These are phyloP conservation scores for Meliscaeva auricollis DNA, from an alignment of 2,888 invertebrate genomes.

Conservation along the genomic window DNA sequence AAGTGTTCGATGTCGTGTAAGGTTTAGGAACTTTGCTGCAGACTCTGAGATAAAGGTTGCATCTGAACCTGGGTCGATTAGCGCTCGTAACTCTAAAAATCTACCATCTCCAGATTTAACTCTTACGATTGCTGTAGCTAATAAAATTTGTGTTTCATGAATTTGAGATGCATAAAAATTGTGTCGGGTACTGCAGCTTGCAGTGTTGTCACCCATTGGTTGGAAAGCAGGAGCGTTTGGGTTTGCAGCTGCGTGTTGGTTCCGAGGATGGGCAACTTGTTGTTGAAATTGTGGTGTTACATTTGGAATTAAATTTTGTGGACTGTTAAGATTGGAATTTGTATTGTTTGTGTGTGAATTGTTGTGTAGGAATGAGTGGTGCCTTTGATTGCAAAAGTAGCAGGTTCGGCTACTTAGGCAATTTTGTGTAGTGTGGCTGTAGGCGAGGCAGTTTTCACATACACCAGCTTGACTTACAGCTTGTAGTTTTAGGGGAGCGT, in stretches of 20 bases:
- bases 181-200: too few species aligned
- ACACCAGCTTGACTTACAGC: background rate
- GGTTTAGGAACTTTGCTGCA: too few species aligned
- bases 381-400: background rate
- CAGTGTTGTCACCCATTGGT: background rate
- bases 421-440: background rate
- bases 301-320: constrained; percentile 1
- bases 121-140: constrained; percentile 12
- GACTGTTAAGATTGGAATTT: background rate
- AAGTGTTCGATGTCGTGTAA: too few species aligned
- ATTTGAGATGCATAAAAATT: background rate
- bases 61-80: constrained; percentile 3
- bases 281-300: background rate
- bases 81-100: constrained; percentile 11
- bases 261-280: background rate
- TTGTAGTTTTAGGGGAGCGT: background rate
- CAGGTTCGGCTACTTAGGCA: background rate
- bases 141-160: background rate
- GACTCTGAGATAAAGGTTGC: background rate
- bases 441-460: constrained; percentile 4
- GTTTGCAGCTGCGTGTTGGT: background rate
- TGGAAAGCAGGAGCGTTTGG: constrained; percentile 10
- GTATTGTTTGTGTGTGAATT: background rate
- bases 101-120: background rate
- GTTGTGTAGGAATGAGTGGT: background rate